Base-by-base conservation (phyloP, 2,888 invertebrate genomes). In the Diplazon laetatorius region DNA sequence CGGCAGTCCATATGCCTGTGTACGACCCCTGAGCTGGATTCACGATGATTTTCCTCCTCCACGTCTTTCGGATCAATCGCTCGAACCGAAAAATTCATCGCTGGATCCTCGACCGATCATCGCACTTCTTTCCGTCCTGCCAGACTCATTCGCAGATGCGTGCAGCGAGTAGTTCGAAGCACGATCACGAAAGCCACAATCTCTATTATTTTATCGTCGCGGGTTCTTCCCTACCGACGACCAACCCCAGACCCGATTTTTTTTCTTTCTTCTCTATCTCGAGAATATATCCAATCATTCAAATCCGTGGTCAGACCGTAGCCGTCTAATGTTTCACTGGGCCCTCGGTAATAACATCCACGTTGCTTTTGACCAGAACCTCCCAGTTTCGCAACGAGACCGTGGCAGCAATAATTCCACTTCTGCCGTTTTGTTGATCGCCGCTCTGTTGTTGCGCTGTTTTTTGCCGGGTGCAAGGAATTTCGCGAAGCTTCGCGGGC, bases 191-290 rank as follows among this genome's bases (percentile, higher is more conserved):
- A 87, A 82, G 80, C 70, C 71, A 69, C 50, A 69, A 80, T 37
- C 57, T 42, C 87, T 88, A 86, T 89, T 87, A 89, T 89, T 89
- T 87, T 80, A 85, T 84, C 84, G 84, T 77, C 82, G 78, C 78
- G 84, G 83, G 82, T 86, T n/a, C n/a, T n/a, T n/a, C n/a, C n/a
- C 85, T 86, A 84, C 80, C 68, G 50, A 59, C 46, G 69, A 74
- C 74, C 55, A 70, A 57, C 55, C 52, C 60, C n/a, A 30, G 65
- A 52, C 22, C 8, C 1, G 62, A 78, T 71, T 55, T 78, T 72
- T 76, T 76, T 78, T 69, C n/a, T n/a, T n/a, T n/a, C n/a, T n/a
- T n/a, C n/a, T n/a, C n/a, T n/a, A 80, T 79, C 76, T 72, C 73
- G 37, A 14, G 59, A 25, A 78, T n/a, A 68, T 73, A 73, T 84